phyloP scores from a whole-genome alignment of 2,888 invertebrate species.

The Melieria picta region DNA sequence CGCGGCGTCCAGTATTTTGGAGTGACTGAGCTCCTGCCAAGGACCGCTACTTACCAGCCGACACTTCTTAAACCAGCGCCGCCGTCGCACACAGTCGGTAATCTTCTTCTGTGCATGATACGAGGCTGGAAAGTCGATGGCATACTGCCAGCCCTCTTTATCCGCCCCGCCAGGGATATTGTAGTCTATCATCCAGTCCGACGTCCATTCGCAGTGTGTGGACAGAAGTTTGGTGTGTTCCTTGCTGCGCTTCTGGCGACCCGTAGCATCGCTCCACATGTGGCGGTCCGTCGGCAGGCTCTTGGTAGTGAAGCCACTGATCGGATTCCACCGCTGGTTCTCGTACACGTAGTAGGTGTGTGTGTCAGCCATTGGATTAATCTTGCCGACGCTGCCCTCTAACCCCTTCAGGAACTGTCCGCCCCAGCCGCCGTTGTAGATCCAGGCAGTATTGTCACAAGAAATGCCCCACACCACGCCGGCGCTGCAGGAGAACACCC shows the following conservation, averaged over 20 bases:
- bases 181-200: conserved; percentile 94
- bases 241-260: conserved; percentile 83
- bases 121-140: conserved; percentile 88
- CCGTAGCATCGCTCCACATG: conserved; percentile 92
- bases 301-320: conserved; percentile 87
- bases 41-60: conserved; percentile 86
- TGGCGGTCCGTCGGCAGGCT: conserved; percentile 87
- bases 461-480: conserved; percentile 94
- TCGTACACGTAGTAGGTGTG: conserved; percentile 91
- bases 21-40: conserved; percentile 88
- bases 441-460: conserved; percentile 89
- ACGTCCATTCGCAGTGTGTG: conserved; percentile 88
- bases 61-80: conserved; percentile 86
- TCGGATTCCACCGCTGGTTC: conserved; percentile 94
- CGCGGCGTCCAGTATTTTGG: conserved; percentile 83
- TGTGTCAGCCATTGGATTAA: conserved; percentile 83
- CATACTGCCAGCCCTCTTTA: conserved; percentile 94
- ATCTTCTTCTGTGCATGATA: conserved; percentile 88
- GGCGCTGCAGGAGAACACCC: conserved; percentile 78
- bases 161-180: conserved; percentile 90
- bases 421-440: conserved; percentile 90
- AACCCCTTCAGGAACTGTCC: conserved; percentile 80
- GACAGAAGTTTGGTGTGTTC: conserved; percentile 88
- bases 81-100: conserved; percentile 87
- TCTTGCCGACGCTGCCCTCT: conserved; percentile 70